Base-by-base conservation (phyloP, 2,113 vertebrate species). In the Coptodon bakossiorum region DNA sequence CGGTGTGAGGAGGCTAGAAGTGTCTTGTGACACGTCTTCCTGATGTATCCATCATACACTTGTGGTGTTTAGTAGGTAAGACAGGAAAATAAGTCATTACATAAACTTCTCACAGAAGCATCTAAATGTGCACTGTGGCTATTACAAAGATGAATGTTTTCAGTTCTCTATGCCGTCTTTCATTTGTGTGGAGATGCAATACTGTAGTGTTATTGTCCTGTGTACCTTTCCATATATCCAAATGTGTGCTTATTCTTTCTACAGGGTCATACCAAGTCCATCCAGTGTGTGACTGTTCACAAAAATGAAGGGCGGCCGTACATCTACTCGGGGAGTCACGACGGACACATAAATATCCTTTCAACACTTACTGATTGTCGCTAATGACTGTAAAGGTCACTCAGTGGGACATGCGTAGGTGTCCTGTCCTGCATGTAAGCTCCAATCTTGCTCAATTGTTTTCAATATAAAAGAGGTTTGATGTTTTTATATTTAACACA, bases 291-390 rank as follows among this genome's bases (percentile, higher is more conserved):
- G 92, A 97, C 98, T 0, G 96, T 98, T 78, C 98, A 99, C 91
- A 98, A 93, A 92, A 96, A 93, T 0, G 97, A 97, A 3, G 97
- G 97, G 1, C 95, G 94, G 84, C 90, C 96, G 19, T 96, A 94
- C 94, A 99, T 99, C 96, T 99, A 98, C 92, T 98, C 99, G 0
- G 99, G 97, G 86, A 98, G 98, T 95, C 97, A 98, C 3, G 99
- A 99, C 5, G 99, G 99, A 57, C 98, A 99, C 93, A 98, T 99
- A 92, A 99, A 99, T 99, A 99, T 99, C 99, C 98, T 99, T 98
- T 93, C 12, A 53, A 16, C 13, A n/a, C 12, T 12, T 45, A 34
- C 5, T 22, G 12, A 54, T 76, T 36, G 6, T 19, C 0, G 9
- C 68, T 76, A 29, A 29, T 78, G 6, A 43, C 9, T 34, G 6